Percentiles rank a stretch among this genome's conserved stretches.
phyloP scores from a whole-genome alignment of 2,888 invertebrate species.

The Vesta saturnalis region DNA sequence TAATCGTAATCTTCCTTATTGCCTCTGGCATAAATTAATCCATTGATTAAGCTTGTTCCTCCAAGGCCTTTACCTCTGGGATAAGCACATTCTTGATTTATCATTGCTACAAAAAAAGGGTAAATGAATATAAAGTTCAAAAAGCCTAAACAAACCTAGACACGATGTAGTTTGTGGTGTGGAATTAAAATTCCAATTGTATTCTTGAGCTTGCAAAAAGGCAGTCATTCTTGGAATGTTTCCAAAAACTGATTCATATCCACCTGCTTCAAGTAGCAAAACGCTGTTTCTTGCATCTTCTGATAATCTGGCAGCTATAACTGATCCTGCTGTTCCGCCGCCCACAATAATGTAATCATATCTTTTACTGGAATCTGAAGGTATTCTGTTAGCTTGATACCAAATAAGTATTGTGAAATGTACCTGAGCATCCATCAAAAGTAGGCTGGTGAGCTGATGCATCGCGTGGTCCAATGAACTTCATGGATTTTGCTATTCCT shows the following conservation, averaged over 20 bases:
- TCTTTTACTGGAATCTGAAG: no score
- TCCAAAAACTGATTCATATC: slow-evolving; percentile 9
- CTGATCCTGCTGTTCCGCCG: slow-evolving; percentile 73
- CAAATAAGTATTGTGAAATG: no score
- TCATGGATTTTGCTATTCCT: no score
- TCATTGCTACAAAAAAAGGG: slow-evolving; percentile 10
- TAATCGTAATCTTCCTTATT: slow-evolving; percentile 79
- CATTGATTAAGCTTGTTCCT: slow-evolving; percentile 82
- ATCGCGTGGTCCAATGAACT: no score
- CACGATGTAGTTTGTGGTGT: slow-evolving; percentile 17
- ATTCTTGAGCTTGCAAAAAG: slow-evolving; percentile 3
- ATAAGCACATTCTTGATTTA: slow-evolving; percentile 38
- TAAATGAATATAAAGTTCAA: no score
- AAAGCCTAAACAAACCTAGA: slow-evolving; percentile 6
- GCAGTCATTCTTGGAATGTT: slow-evolving; percentile 14
- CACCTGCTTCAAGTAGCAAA: slow-evolving; percentile 72
- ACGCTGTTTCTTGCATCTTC: slow-evolving; percentile 73
- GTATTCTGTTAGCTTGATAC: no score
- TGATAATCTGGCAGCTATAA: slow-evolving; percentile 71
- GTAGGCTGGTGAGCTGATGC: no score
- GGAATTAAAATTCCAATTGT: slow-evolving; percentile 17
- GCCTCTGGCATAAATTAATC: slow-evolving; percentile 82
- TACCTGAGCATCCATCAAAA: no score
- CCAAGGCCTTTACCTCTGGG: slow-evolving; percentile 81
- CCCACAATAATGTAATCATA: slow-evolving; percentile 77